Percentiles rank a stretch among this genome's conserved stretches.
These are phyloP conservation scores for Macropis europaea DNA, from an alignment of 2,888 invertebrate genomes.

Conservation along the genomic window DNA sequence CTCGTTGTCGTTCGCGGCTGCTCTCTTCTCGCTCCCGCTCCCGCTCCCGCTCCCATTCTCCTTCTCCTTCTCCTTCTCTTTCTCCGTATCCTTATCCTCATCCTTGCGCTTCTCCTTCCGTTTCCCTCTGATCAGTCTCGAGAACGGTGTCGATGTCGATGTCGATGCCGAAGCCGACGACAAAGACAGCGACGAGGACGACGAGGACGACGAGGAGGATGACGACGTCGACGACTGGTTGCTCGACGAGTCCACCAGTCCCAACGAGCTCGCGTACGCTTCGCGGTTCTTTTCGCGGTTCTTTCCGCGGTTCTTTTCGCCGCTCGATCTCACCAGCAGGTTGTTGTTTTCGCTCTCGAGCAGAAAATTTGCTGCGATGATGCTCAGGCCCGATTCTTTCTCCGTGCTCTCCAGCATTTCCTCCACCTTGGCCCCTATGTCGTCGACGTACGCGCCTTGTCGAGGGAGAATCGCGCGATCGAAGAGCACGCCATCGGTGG, in stretches of 20 bases:
- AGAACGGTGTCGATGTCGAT: not conserved
- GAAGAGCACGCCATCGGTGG: slow-evolving; percentile 31
- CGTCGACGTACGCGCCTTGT: not conserved
- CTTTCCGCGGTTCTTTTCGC: slow-evolving; percentile 19
- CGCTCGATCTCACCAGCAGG: slow-evolving; percentile 43
- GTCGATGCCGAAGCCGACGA: not conserved
- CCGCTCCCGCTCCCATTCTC: not conserved
- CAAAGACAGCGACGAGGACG: not conserved
- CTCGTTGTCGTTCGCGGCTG: slow-evolving; percentile 9
- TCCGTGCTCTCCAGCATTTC: slow-evolving; percentile 19
- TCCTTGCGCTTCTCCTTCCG: slow-evolving; percentile 5
- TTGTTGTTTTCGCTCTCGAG: slow-evolving; percentile 74
- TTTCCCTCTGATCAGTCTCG: not conserved
- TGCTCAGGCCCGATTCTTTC: slow-evolving; percentile 65
- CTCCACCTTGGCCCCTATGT: not conserved
- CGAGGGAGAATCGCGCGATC: slow-evolving; percentile 1
- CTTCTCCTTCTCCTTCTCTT: not conserved
- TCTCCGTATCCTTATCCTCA: not conserved
- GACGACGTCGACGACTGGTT: not conserved
- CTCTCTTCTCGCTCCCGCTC: not conserved
- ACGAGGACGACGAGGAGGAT: slow-evolving; percentile 17
- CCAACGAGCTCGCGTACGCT: not conserved
- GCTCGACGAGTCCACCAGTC: not conserved
- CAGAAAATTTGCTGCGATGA: slow-evolving; percentile 71
- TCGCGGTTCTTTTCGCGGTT: slow-evolving; percentile 23